phyloP scores from a whole-genome alignment of 1,140 invertebrate species.

The Trichoplusia ni region DNA sequence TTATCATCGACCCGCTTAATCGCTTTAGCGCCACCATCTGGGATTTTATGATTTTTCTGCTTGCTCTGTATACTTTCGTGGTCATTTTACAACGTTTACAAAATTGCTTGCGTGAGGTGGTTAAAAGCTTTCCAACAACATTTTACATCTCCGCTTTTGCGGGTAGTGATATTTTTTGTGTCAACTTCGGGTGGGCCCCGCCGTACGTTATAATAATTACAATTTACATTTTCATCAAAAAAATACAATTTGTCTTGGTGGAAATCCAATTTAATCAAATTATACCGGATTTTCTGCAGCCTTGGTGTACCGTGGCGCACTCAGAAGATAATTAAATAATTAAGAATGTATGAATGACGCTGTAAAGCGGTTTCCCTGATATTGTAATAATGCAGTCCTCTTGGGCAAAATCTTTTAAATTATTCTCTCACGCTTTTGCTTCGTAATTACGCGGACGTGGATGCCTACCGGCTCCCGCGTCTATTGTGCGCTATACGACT shows the following conservation, averaged over 20 bases:
- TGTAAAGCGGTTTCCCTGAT: slow-evolving; percentile 75
- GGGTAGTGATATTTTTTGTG: slow-evolving; percentile 22
- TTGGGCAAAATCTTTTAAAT: slow-evolving; percentile 78
- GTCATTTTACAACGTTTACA: slow-evolving; percentile 76
- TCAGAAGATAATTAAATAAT: slow-evolving; percentile 80
- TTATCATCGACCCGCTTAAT: slow-evolving; percentile 81
- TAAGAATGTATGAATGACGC: slow-evolving; percentile 79
- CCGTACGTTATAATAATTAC: slow-evolving; percentile 46
- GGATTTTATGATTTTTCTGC: slow-evolving; percentile 81
- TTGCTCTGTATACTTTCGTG: slow-evolving; percentile 76
- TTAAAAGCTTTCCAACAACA: slow-evolving; percentile 52
- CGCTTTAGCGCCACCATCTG: slow-evolving; percentile 80
- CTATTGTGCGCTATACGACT: slow-evolving; percentile 42
- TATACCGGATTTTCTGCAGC: slow-evolving; percentile 70
- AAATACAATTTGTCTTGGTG: slow-evolving; percentile 56
- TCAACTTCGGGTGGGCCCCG: slow-evolving; percentile 1
- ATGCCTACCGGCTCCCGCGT: slow-evolving; percentile 56
- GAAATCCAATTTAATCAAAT: slow-evolving; percentile 76
- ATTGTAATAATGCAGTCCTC: slow-evolving; percentile 79
- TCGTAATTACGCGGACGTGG: slow-evolving; percentile 68
- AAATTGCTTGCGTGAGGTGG: slow-evolving; percentile 63
- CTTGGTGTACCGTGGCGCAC: slow-evolving; percentile 64
- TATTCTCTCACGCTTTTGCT: slow-evolving; percentile 72
- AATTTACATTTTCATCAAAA: slow-evolving; percentile 56
- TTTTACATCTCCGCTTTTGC: slow-evolving; percentile 35